Conservation (phyloP, 2,888 invertebrate genomes). For the Agrilus cyanescens region DNA sequence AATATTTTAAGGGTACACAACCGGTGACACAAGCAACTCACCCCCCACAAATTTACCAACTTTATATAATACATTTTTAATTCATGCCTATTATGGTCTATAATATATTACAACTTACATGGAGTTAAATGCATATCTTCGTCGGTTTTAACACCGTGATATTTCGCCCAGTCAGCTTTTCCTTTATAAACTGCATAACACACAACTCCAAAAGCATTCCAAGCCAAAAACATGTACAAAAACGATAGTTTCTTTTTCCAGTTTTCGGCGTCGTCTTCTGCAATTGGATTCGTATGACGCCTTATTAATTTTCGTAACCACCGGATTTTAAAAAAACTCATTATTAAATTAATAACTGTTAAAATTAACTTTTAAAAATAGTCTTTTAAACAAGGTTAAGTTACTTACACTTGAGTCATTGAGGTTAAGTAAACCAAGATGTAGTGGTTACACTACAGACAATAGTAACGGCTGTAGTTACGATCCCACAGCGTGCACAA, state of each 20-base stretch:
- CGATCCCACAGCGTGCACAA: no score
- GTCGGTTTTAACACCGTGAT: slow-evolving; percentile 50
- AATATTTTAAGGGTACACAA: no score
- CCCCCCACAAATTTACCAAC: no score
- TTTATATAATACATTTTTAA: no score
- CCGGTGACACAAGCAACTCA: no score
- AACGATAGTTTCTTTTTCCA: slow-evolving; percentile 54
- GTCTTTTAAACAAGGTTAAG: not conserved
- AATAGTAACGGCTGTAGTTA: no score
- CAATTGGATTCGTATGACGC: slow-evolving; percentile 38
- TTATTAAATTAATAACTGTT: slow-evolving; percentile 11
- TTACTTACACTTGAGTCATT: not conserved
- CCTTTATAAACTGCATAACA: slow-evolving; percentile 46
- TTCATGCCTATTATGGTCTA: not conserved
- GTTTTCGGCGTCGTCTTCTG: slow-evolving; percentile 38
- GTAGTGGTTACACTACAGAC: not conserved
- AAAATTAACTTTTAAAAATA: slow-evolving; percentile 2
- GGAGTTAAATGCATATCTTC: slow-evolving; percentile 45
- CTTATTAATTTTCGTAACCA: slow-evolving; percentile 42
- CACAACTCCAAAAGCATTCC: slow-evolving; percentile 60
- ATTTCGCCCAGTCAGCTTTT: slow-evolving; percentile 55
- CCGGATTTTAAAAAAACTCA: slow-evolving; percentile 35
- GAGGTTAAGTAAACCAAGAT: not conserved
- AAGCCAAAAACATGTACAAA: slow-evolving; percentile 51
- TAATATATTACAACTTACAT: slow-evolving; percentile 33